Percentiles rank a stretch among this genome's conserved stretches.
These are phyloP conservation scores for Alouatta caraya DNA, from an alignment of 2,797 vertebrate genomes.

Conservation along the genomic window DNA sequence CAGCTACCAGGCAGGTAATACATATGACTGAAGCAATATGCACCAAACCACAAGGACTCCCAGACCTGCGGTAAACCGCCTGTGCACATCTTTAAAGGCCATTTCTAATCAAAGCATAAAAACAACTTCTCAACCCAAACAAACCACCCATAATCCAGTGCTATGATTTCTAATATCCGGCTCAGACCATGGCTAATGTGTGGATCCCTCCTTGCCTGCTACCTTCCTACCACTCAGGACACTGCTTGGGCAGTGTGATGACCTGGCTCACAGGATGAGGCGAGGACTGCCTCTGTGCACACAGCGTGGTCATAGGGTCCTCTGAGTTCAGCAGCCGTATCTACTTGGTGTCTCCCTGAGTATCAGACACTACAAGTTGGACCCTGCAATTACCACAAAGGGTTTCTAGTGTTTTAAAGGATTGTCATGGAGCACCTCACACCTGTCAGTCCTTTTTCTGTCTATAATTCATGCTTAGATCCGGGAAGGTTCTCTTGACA, in stretches of 20 bases:
- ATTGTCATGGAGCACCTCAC: fast-evolving
- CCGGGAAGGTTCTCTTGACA: not conserved
- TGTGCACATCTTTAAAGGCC: not conserved
- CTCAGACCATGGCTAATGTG: not conserved
- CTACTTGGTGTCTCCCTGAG: not conserved
- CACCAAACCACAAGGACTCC: fast-evolving
- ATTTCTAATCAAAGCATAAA: not conserved
- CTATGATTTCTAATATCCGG: not conserved
- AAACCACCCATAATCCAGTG: not conserved
- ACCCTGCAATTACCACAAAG: not conserved
- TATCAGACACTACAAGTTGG: too few relatives aligned
- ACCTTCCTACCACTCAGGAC: not conserved
- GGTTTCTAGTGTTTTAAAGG: not conserved
- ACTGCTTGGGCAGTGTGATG: not conserved
- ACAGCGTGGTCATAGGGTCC: not conserved
- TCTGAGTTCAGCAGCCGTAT: not conserved
- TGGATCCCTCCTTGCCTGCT: not conserved
- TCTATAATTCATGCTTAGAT: not conserved
- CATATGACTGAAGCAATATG: fast-evolving
- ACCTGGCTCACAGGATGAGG: not conserved
- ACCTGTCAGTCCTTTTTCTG: not conserved
- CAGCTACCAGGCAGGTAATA: not conserved
- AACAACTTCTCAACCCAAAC: not conserved
- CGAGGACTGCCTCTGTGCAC: not conserved
- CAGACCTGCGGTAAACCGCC: fast-evolving